These are phyloP conservation scores for Saccopteryx bilineata DNA, from an alignment of 2,113 vertebrate species.

Conservation along the genomic window DNA sequence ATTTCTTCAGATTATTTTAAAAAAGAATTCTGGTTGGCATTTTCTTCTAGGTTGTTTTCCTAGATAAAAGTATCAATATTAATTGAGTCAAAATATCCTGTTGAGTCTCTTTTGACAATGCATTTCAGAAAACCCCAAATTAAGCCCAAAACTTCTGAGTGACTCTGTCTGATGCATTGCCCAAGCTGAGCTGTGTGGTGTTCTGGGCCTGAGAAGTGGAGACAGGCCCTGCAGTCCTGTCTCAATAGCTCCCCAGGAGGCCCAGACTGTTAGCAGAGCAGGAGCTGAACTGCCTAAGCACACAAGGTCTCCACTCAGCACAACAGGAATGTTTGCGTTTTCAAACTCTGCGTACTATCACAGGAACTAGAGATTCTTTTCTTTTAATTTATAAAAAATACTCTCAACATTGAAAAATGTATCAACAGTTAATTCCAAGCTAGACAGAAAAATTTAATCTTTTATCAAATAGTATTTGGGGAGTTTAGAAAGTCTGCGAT, in stretches of 20 bases:
- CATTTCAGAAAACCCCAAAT: slow-evolving; percentile 40
- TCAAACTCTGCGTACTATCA: neutral
- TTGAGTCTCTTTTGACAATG: neutral
- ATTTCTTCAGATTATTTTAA: neutral
- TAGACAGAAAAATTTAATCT: neutral
- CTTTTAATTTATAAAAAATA: neutral
- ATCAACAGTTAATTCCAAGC: neutral
- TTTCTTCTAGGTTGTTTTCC: neutral
- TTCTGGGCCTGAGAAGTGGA: slow-evolving; percentile 7
- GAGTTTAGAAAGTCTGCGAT: neutral
- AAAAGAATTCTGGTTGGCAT: neutral
- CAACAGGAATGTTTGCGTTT: neutral
- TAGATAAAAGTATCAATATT: neutral
- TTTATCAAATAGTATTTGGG: neutral
- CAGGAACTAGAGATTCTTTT: neutral
- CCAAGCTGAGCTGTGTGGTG: neutral
- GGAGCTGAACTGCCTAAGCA: neutral
- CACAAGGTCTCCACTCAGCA: neutral
- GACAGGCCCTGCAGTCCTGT: neutral
- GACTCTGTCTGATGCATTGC: neutral
- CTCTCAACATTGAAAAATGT: neutral
- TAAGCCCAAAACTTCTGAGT: neutral
- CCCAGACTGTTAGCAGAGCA: neutral
- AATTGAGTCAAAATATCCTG: neutral
- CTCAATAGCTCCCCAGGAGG: neutral